Evolutionary conservation across 2,888 invertebrate genomes (phyloP).

Genomic region (Drosophila villosipedis): DNA sequence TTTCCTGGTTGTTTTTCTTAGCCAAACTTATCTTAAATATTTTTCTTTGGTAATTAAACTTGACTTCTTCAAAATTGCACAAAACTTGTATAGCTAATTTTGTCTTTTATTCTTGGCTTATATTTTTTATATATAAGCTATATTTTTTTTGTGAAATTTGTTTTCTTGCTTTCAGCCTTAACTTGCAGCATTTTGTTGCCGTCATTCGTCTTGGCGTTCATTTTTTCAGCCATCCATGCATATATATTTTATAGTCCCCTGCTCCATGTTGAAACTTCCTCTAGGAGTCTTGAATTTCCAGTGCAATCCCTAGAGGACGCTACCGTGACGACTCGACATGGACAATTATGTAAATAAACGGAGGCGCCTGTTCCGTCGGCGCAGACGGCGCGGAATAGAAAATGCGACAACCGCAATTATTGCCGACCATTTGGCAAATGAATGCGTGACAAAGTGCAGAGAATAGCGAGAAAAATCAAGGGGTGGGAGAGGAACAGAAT

Average conservation of each 20-base stretch:
- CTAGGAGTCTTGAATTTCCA: not conserved
- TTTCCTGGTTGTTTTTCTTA: not conserved
- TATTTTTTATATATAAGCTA: not conserved
- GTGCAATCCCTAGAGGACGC: slow-evolving; percentile 22
- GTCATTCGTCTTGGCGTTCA: slow-evolving; percentile 12
- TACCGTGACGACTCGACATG: slow-evolving; percentile 69
- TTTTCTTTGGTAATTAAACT: not conserved
- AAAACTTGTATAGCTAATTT: not conserved
- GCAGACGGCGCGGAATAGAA: slow-evolving; percentile 59
- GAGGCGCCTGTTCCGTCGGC: slow-evolving; percentile 61
- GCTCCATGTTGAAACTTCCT: slow-evolving; percentile 1
- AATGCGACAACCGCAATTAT: slow-evolving; percentile 77
- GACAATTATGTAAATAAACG: slow-evolving; percentile 77
- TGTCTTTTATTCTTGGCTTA: no score
- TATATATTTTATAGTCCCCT: slow-evolving; percentile 31
- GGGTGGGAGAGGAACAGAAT: not conserved
- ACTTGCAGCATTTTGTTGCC: slow-evolving; percentile 3
- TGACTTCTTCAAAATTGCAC: not conserved
- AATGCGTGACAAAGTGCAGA: slow-evolving; percentile 72
- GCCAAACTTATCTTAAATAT: not conserved
- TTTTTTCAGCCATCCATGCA: slow-evolving; percentile 8
- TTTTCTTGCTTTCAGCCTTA: slow-evolving; percentile 12
- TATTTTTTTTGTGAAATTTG: slow-evolving; percentile 19
- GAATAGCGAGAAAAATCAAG: slow-evolving; percentile 23
- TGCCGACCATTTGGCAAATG: slow-evolving; percentile 74